Evolutionary conservation across 1,140 invertebrate species (phyloP), one percentile per base, ranked within the genome.

Genomic region (Drosophila nasuta): DNA sequence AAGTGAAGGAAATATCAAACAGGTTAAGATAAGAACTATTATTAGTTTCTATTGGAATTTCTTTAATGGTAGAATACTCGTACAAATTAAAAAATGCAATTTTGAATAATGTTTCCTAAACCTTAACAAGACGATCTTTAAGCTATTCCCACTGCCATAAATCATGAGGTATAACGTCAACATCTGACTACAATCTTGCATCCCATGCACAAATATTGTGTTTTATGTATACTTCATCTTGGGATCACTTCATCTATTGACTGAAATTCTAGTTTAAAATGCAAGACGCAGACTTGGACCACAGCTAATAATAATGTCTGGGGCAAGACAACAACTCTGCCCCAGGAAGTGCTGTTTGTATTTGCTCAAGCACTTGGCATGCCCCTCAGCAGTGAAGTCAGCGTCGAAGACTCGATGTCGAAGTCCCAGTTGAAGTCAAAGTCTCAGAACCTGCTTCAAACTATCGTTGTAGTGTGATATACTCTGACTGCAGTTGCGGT

Each of bases 321-420:
- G 43, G 43, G 35, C 51, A 64, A 70, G 41, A 15, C 51, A 57
- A 70, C 17, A 57, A 58, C 15, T 72, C 52, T 25, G 20, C 20
- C 20, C 20, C 41, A 77, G 64, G 70, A 77, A 77, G 75, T 74
- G 68, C 15, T 77, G 67, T 79, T 75, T 71, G 45, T 71, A 33
- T 75, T 79, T 79, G 69, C 59, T 20, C 8, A 77, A 77, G 60
- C 56, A 79, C 75, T 79, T 79, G 70, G 57, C 75, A 77, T 65
- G 41, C 30, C 48, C 41, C 46, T 60, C 30, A 48, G 33, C 13
- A 59, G 45, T 5, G 20, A 17, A 45, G 57, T 7, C 57, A 13
- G 1, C 4, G 52, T 54, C 30, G 28, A 1, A 54, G 52, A 25
- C 20, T 54, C 41, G 30, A 33, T 0, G 45, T 45, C 52, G 33